Conservation (phyloP, 2,113 vertebrate species). For the Rhineura floridana region DNA sequence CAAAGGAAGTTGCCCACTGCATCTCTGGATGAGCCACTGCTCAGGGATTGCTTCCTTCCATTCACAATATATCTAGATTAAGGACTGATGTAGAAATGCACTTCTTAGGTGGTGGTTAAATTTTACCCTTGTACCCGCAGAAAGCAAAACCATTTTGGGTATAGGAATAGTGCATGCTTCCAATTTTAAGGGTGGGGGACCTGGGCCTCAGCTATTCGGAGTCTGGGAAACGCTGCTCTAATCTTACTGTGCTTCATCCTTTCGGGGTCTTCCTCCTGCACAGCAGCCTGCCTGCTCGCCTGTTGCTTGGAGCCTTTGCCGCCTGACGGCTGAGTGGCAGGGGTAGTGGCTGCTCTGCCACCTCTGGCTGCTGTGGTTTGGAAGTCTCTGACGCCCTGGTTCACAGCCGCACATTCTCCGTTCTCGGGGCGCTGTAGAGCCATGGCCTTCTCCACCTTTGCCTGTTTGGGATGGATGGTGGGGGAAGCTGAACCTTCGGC, state of each 20-base stretch:
- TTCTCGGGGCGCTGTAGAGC: conserved; percentile 82
- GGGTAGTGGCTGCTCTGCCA: conserved; percentile 43
- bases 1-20: not conserved
- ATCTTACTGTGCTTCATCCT: conserved; percentile 96
- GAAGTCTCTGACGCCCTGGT: conserved; percentile 76
- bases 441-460: conserved; percentile 82
- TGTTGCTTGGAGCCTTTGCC: conserved; percentile 75
- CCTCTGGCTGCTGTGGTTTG: conserved; percentile 75
- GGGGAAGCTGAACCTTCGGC: conserved; percentile 83
- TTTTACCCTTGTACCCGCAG: not conserved
- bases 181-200: not conserved
- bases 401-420: conserved; percentile 78
- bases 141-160: not conserved
- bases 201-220: not conserved
- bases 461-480: conserved; percentile 88
- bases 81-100: not conserved
- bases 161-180: not conserved
- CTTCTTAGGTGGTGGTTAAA: not conserved
- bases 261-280: conserved; percentile 89
- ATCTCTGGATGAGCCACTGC: not conserved
- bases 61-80: not conserved
- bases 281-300: conserved; percentile 68
- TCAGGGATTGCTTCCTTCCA: not conserved
- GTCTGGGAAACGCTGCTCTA: conserved; percentile 32
- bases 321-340: conserved; percentile 62